Evolutionary conservation across 2,797 vertebrate genomes (phyloP), one percentile per base, ranked within the genome.

Genomic region (Danio jaintianensis): DNA sequence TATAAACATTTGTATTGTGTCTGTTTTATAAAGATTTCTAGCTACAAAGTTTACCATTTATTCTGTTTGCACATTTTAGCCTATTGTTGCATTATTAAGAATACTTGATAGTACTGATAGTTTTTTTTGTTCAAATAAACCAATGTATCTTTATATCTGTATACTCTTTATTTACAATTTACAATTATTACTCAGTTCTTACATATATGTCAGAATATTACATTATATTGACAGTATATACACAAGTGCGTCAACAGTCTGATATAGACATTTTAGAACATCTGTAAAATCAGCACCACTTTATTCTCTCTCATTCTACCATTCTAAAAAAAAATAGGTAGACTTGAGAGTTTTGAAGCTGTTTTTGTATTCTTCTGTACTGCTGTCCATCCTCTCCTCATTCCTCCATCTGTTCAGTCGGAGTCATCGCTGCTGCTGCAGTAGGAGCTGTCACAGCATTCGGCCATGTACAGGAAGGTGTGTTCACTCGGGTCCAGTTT

Each of bases 381-480:
- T 61, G 6, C 15, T 75, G 58, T 50, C 47, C 29, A 18, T 75
- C 12, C 36, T 55, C 53, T 36, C 16, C 40, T 67, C 55, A 40
- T 75, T 29, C 29, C 63, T 43, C 45, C 38, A n/a, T 52, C 78
- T 20, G 16, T 59, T 90, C 92, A 97, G 88, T 98, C 97, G 0
- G 97, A 99, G 88, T 98, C 97, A 0, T 98, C 97, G 7, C 78
- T 80, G 89, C 96, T 79, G 91, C 96, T 98, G 89, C 96, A 97
- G 89, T 98, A 99, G 68, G 96, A 98, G 89, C 97, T 98, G 93
- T 99, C 97, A 0, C 93, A 96, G 56, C 90, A 97, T 82, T 98
- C 96, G 3, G 97, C 97, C 0, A 87, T 98, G 88, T 96, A 97
- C 55, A 96, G 92, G 86, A 98, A 98, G 67, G 95, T 97, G 52